A percentile compares a stretch with the other conserved stretches of the same genome.
phyloP scores from a whole-genome alignment of 92 coral and sea anemone species.

The Umimayanthus kanabou region DNA sequence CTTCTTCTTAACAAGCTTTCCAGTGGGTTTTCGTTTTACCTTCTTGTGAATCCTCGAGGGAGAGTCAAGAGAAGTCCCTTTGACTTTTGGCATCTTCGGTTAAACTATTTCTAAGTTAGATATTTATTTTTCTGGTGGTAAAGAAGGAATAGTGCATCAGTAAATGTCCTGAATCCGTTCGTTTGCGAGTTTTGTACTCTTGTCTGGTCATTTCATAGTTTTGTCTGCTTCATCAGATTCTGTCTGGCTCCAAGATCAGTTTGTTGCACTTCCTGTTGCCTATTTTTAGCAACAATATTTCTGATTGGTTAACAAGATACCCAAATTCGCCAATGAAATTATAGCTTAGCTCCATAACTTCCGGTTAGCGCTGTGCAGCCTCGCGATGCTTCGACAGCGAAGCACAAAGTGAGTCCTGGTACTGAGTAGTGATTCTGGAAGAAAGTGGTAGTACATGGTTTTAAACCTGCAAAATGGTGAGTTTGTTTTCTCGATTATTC shows the following conservation, averaged over 20 bases:
- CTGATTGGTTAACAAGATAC: conserved; percentile 65
- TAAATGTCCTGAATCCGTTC: not conserved
- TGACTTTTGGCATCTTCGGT: conserved; percentile 70
- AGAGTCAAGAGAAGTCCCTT: conserved; percentile 61
- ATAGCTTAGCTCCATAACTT: conserved; percentile 32
- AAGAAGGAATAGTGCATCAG: not conserved
- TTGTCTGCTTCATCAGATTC: conserved; percentile 34
- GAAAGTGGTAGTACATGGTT: conserved; percentile 1
- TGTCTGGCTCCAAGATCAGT: conserved; percentile 35
- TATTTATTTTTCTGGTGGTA: not conserved
- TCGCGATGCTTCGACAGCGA: conserved; percentile 48
- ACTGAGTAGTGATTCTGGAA: not conserved
- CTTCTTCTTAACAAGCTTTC: conserved; percentile 52
- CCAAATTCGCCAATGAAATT: conserved; percentile 44
- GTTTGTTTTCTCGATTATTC: not conserved
- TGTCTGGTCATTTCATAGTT: conserved; percentile 18
- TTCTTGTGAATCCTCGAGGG: conserved; percentile 74
- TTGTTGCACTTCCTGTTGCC: conserved; percentile 73
- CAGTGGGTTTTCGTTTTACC: conserved; percentile 62
- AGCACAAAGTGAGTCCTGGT: not conserved
- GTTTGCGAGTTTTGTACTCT: not conserved
- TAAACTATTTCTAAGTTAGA: not conserved
- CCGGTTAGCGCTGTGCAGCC: conserved; percentile 69
- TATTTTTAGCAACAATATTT: conserved; percentile 64
- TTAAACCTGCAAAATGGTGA: conserved; percentile 52